Base-by-base conservation (phyloP, 2,113 vertebrate genomes). In the Fulica atra region DNA sequence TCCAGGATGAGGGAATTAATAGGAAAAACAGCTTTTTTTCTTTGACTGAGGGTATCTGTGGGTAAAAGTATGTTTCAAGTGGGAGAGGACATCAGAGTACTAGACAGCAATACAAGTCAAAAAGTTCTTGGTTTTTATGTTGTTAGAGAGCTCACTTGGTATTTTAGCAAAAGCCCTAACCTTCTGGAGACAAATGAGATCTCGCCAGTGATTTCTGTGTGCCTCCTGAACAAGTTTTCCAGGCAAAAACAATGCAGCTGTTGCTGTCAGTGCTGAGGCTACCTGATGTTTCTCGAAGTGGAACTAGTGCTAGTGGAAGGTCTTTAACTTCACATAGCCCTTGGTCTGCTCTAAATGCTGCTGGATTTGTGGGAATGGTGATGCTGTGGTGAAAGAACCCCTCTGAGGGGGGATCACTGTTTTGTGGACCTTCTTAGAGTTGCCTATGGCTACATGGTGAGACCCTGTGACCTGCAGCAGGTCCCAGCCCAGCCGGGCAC, bases 321-420 rank as follows among this genome's bases (percentile, higher is more conserved):
- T 38, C 21, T 70, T 61, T n/a, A 36, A 36, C 35, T 56, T 54
- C 44, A 11, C 6, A 4, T 72, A 13, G 26, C 26, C 36, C 25
- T 4, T 53, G 38, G n/a, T 70, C 73, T 89, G 9, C 7, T 5
- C 70, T 44, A 10, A 57, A 59, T 46, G 59, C 33, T 33, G 29
- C 66, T 77, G 46, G 12, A 15, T 66, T 33, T 89, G 29, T 36
- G 65, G 77, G 33, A 74, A 4, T 0, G 2, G 11, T 11, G 9
- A 8, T 17, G 5, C 3, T 0, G 0, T 31, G 10, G 57, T 16
- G 53, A 35, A 0, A 5, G 20, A 29, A 61, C n/a, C 29, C 0
- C 0, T 25, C n/a, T 28, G 59, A 18, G 35, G 23, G 31, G 31
- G 14, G 4, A 24, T n/a, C 38, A 1, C n/a, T 56, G 54, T 2